Percentiles rank a stretch among this genome's conserved stretches.
Evolutionary conservation across 2,888 invertebrate species (phyloP).

Genomic region (Oxystoma pomonae): DNA sequence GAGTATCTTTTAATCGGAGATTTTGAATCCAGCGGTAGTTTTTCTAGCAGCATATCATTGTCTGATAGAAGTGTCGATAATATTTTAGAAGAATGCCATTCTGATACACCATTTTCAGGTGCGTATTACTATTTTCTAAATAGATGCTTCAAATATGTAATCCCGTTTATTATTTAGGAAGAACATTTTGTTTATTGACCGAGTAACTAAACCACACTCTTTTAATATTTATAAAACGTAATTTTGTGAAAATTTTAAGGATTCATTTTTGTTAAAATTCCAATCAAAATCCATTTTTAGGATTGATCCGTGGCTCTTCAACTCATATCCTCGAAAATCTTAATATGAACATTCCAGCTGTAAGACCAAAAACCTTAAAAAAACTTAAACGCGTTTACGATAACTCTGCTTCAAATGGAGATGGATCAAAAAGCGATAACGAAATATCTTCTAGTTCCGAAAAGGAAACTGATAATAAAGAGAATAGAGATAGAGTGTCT

Average conservation of each 20-base stretch:
- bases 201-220: too few species aligned
- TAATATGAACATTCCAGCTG: conserved; percentile 54
- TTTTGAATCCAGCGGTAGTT: conserved; percentile 64
- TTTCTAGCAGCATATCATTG: conserved; percentile 65
- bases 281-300: conserved; percentile 44
- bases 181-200: too few species aligned
- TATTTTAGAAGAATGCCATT: conserved; percentile 79
- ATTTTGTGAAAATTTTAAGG: conserved; percentile 1
- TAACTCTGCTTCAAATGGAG: conserved; percentile 43
- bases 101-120: conserved; percentile 87
- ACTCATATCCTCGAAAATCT: conserved; percentile 60
- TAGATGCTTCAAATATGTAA: too few species aligned
- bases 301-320: conserved; percentile 74
- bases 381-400: conserved; percentile 73
- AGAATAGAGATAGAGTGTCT: conserved; percentile 50
- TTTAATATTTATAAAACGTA: too few species aligned
- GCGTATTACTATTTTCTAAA: conserved; percentile 38
- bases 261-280: background rate
- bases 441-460: conserved; percentile 45
- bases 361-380: conserved; percentile 71
- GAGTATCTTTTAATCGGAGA: conserved; percentile 52
- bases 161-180: too few species aligned
- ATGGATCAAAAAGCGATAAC: conserved; percentile 37
- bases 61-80: conserved; percentile 78
- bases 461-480: conserved; percentile 51